Conservation (phyloP, 1,140 invertebrate species). For the Drosophila bocqueti region DNA sequence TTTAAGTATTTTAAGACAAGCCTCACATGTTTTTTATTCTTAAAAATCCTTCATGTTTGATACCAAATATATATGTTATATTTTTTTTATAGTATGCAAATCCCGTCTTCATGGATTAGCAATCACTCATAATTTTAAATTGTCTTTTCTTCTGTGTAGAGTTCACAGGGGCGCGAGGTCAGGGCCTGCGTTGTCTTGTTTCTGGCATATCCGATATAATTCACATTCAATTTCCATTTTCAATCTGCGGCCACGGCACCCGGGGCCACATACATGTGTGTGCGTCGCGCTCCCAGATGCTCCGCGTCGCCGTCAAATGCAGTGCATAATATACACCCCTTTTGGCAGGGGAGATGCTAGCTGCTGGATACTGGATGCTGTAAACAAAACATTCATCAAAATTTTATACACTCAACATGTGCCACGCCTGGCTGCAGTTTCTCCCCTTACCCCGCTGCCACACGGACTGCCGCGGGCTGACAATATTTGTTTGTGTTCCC, state of each 20-base stretch:
- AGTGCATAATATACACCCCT: constrained; percentile 53
- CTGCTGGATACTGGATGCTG: constrained; percentile 16
- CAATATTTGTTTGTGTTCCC: constrained; percentile 64
- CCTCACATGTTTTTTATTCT: background rate
- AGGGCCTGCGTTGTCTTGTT: constrained; percentile 26
- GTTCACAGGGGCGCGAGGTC: constrained; percentile 55
- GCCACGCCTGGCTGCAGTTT: constrained; percentile 57
- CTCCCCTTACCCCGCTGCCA: background rate
- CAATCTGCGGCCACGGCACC: constrained; percentile 60
- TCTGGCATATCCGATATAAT: constrained; percentile 64
- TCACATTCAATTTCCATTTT: constrained; percentile 77
- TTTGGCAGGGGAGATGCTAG: constrained; percentile 11
- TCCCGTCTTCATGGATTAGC: accelerated
- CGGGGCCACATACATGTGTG: constrained; percentile 50
- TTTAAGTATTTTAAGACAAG: background rate
- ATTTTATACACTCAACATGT: constrained; percentile 83
- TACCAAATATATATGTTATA: background rate
- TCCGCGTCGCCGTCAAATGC: constrained; percentile 26
- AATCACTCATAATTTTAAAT: background rate
- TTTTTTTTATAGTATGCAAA: too few species aligned
- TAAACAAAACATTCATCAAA: constrained; percentile 83
- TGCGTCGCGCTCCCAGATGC: constrained; percentile 58
- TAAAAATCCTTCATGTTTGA: background rate
- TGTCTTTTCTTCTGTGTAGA: constrained; percentile 33
- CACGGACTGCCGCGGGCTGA: constrained; percentile 33